Evolutionary conservation across 53 echinoderm and acorn worm species (phyloP).

Genomic region (Glandiceps talaboti): DNA sequence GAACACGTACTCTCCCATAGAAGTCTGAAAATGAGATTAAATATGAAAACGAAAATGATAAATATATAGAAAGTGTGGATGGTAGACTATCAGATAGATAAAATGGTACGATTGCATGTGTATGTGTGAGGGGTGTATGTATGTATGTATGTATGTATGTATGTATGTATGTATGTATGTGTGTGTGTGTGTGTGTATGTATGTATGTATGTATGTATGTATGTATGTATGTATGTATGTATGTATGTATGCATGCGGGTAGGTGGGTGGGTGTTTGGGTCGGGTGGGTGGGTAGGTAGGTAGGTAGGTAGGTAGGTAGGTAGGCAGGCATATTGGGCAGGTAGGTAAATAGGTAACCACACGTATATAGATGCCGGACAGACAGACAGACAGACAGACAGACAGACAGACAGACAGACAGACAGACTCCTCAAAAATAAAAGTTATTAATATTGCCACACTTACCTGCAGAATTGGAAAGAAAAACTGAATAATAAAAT

Average conservation of each 20-base stretch:
- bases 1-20: slow-evolving; percentile 73
- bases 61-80: too few species aligned
- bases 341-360: background rate
- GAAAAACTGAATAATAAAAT: too few species aligned
- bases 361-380: background rate
- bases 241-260: background rate
- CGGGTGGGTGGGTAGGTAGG: background rate
- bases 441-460: too few species aligned
- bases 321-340: background rate
- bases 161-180: background rate
- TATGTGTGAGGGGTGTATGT: background rate
- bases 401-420: background rate
- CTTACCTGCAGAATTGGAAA: too few species aligned
- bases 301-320: background rate
- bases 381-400: background rate
- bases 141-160: background rate
- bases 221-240: background rate
- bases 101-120: too few species aligned
- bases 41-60: too few species aligned
- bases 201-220: background rate
- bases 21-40: slow-evolving; percentile 34
- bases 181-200: background rate
- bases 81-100: too few species aligned
- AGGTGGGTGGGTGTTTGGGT: background rate
- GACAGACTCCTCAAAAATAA: background rate